These are phyloP conservation scores for Oscheius sp. DNA, from an alignment of 2,888 invertebrate species.

Conservation along the genomic window DNA sequence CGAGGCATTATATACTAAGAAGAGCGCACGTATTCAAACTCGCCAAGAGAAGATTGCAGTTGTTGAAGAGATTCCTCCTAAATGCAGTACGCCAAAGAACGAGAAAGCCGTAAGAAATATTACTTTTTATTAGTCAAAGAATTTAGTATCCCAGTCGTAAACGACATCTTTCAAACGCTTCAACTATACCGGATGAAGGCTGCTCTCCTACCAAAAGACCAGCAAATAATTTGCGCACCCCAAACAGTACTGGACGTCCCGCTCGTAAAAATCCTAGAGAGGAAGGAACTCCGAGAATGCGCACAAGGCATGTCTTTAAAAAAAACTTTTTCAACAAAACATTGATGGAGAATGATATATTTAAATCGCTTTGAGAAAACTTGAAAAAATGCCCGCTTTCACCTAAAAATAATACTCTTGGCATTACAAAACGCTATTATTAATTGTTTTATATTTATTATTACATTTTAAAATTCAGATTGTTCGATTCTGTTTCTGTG, in stretches of 20 bases:
- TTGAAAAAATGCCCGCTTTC: no score
- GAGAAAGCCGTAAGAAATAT: background rate
- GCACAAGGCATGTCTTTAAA: conserved; percentile 2
- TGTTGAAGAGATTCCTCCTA: background rate
- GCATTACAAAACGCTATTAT: no score
- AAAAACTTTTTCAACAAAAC: no score
- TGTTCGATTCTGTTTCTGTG: conserved; percentile 14
- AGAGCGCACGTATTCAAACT: background rate
- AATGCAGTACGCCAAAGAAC: background rate
- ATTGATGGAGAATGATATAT: no score
- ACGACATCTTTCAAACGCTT: conserved; percentile 55
- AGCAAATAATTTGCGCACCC: background rate
- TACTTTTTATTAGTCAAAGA: background rate
- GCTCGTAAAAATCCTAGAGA: conserved; percentile 31
- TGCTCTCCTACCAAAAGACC: conserved; percentile 48
- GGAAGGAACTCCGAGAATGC: conserved; percentile 8
- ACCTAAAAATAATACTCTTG: no score
- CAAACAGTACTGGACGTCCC: conserved; percentile 40
- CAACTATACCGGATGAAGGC: conserved; percentile 39
- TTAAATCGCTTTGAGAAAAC: no score
- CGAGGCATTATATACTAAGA: conserved; percentile 5
- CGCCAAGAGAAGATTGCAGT: background rate
- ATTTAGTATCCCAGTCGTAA: conserved; percentile 40
- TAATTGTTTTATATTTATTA: no score
- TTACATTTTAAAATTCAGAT: no score